phyloP scores from a whole-genome alignment of 2,797 vertebrate genomes.

The Pyrocephalus nanus region DNA sequence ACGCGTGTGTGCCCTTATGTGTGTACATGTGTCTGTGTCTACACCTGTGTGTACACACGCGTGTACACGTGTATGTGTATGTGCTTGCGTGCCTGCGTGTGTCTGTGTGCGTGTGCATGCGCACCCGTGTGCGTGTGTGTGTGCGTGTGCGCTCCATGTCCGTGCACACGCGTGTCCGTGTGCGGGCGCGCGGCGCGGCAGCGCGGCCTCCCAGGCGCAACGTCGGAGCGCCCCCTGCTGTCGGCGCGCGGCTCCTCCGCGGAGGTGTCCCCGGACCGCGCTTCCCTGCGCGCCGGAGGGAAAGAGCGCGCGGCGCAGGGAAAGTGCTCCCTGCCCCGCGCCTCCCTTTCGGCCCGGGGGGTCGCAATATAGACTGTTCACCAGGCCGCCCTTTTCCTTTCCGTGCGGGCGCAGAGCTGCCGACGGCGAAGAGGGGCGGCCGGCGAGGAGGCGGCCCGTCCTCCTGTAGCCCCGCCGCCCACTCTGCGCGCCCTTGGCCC shows the following conservation, averaged over 20 bases:
- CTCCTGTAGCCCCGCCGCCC: not conserved
- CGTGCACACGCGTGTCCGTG: not conserved
- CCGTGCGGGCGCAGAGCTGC: not conserved
- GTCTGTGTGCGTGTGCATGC: not conserved
- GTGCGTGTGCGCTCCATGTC: fast-evolving
- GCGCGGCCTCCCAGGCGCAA: slow-evolving; percentile 67
- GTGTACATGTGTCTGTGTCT: too few relatives aligned
- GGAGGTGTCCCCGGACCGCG: not conserved
- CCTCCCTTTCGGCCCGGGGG: not conserved
- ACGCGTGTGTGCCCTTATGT: not conserved
- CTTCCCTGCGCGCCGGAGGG: not conserved
- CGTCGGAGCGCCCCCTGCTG: slow-evolving; percentile 92
- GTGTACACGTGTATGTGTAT: too few relatives aligned
- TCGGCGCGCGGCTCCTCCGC: not conserved
- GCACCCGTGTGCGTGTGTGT: fast-evolving
- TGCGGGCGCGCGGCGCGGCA: not conserved
- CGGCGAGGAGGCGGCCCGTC: not conserved
- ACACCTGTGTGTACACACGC: fast-evolving
- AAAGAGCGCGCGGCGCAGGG: not conserved
- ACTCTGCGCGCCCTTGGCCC: not conserved
- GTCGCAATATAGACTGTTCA: not conserved
- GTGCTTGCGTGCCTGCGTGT: too few relatives aligned
- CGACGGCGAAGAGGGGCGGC: not conserved
- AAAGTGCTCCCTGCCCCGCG: too few relatives aligned
- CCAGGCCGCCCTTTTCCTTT: not conserved